Evolutionary conservation across 1,140 invertebrate genomes (phyloP), one percentile per base, ranked within the genome.

Genomic region (Zaprionus nigranus): DNA sequence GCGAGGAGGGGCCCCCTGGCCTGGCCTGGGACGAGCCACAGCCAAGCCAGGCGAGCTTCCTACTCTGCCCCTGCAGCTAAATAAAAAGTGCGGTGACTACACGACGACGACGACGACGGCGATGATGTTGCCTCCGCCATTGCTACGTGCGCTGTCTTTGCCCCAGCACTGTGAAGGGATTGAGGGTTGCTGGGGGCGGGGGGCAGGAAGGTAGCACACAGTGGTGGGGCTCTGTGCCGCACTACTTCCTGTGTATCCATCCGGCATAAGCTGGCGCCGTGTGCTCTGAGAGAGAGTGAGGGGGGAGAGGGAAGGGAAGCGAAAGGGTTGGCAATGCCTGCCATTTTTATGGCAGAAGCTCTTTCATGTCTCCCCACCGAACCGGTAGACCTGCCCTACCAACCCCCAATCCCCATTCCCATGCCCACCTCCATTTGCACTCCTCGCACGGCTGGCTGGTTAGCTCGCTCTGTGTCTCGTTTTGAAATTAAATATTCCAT

Each of bases 401-500:
- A 17, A 12, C 36, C 9, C 17, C 36, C n/a, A 13, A 22, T 20
- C 26, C 26, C 26, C 38, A 40, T 15, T 2, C 3, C n/a, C 6
- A 43, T 1, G 1, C 6, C 40, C 40, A 17, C 0, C 0, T 0
- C n/a, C 6, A 43, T 0, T 3, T 5, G 12, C 30, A 34, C 5
- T 20, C 17, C 57, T 49, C 36, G 57, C 59, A 46, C 46, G 28
- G 53, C 7, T 67, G 58, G 51, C 58, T 74, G 36, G 65, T 60
- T 60, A 22, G 36, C 46, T 49, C 12, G 46, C 36, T 73, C 68
- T 72, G 85, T 88, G 85, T 90, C 78, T 90, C 82, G 90, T 85
- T 91, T 90, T 81, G 76, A 91, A 91, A 91, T 91, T 91, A 91
- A 91, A 91, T 91, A 91, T 91, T 91, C 88, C 88, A 91, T 91